Conservation (phyloP, 2,888 invertebrate genomes). For the Himalopsyche japonica region DNA sequence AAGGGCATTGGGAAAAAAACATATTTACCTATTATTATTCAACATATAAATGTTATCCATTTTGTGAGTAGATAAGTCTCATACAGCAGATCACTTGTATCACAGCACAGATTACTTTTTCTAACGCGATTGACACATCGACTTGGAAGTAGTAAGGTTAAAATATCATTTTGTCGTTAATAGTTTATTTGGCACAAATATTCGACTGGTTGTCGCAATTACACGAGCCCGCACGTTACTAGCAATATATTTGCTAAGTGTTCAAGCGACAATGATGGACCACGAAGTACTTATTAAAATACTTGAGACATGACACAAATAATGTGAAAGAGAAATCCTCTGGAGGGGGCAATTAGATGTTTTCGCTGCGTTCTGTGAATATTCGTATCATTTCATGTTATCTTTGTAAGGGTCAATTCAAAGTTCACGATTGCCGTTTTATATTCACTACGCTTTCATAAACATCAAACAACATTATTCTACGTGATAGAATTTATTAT, state of each 20-base stretch:
- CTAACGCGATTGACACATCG: neutral
- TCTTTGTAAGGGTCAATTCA: conserved; percentile 44
- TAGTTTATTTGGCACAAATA: neutral
- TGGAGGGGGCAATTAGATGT: conserved; percentile 29
- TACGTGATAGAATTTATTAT: neutral
- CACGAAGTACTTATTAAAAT: neutral
- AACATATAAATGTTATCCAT: conserved; percentile 42
- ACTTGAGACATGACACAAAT: conserved; percentile 9
- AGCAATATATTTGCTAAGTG: neutral
- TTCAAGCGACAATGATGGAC: conserved; percentile 13
- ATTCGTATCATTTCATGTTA: conserved; percentile 11
- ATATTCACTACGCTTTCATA: conserved; percentile 47
- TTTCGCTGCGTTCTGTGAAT: conserved; percentile 7
- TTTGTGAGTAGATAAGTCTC: conserved; percentile 6
- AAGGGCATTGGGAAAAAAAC: neutral
- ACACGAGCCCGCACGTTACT: neutral
- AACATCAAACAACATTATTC: neutral
- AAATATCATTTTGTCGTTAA: neutral
- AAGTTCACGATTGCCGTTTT: conserved; percentile 43
- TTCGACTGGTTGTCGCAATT: neutral
- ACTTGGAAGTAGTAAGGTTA: neutral
- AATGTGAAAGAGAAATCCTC: conserved; percentile 33
- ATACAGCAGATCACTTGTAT: neutral
- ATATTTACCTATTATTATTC: conserved; percentile 43
- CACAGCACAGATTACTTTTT: neutral